phyloP scores from a whole-genome alignment of 2,888 invertebrate species.

The Eledone cirrhosa region DNA sequence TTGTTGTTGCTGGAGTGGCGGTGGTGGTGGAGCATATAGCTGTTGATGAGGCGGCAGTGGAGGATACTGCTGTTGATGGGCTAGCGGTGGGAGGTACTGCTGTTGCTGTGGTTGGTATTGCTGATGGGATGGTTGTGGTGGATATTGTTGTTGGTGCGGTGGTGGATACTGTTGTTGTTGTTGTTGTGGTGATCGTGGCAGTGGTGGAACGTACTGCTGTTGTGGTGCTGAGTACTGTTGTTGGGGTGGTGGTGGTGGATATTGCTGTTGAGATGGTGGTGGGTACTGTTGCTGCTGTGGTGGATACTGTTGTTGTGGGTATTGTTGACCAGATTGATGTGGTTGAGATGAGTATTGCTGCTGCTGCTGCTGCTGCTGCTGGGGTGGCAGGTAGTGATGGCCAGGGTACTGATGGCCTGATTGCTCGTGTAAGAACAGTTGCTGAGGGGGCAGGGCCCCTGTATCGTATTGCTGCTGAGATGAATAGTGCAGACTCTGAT shows the following conservation, averaged over 20 bases:
- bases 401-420: neutral
- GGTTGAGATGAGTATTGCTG: neutral
- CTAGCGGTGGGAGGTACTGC: neutral
- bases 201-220: neutral
- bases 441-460: too few species aligned
- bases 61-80: neutral
- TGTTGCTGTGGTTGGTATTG: neutral
- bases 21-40: neutral
- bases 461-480: too few species aligned
- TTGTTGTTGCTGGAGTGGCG: slow-evolving; percentile 4
- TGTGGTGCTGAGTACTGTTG: neutral
- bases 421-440: neutral
- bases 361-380: neutral
- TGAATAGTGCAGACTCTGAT: neutral
- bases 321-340: neutral
- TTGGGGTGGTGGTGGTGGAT: neutral
- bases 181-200: neutral
- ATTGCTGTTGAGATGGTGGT: neutral
- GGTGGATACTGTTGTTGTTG: neutral
- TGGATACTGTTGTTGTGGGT: slow-evolving; percentile 15
- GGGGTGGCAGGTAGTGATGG: too few species aligned
- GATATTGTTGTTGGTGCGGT: neutral
- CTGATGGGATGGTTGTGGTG: neutral
- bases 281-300: neutral
- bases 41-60: neutral